Evolutionary conservation across 37 sponge, comb jelly and placozoan genomes (phyloP).

Genomic region (Tethya wilhelma): DNA sequence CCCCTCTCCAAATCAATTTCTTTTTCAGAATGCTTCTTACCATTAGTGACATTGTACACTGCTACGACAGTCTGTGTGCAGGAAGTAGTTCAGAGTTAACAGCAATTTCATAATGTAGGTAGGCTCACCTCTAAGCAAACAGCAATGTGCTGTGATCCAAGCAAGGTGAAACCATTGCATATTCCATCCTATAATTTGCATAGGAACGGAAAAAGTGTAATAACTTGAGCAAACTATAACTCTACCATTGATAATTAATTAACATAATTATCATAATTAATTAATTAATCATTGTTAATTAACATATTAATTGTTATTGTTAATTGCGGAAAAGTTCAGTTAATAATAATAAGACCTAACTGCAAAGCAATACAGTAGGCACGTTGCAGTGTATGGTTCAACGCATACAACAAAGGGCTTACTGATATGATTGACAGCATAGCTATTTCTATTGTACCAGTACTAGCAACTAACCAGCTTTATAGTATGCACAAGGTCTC

Average conservation of each 20-base stretch:
- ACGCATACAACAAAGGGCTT: too few relatives aligned
- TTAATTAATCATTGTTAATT: too few relatives aligned
- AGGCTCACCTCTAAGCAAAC: constrained; percentile 44
- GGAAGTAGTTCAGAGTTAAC: not conserved
- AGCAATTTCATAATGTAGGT: not conserved
- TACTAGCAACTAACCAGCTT: constrained; percentile 42
- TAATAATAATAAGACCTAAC: too few relatives aligned
- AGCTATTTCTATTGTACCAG: not conserved
- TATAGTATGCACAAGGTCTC: constrained; percentile 29
- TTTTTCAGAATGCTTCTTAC: constrained; percentile 25
- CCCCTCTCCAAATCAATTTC: not conserved
- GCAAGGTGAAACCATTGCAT: constrained; percentile 25
- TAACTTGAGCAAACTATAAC: not conserved
- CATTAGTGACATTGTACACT: constrained; percentile 27
- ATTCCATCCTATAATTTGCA: constrained; percentile 47
- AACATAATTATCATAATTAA: too few relatives aligned
- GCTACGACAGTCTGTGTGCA: constrained; percentile 20
- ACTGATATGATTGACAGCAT: not conserved
- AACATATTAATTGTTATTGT: too few relatives aligned
- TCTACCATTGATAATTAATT: not conserved
- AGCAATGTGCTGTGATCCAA: constrained; percentile 21
- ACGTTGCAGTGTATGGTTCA: too few relatives aligned
- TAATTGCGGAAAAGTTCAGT: too few relatives aligned
- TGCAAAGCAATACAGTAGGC: too few relatives aligned
- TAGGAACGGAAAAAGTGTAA: not conserved